phyloP scores from a whole-genome alignment of 2,888 invertebrate species.

The Ophioninae sp. region DNA sequence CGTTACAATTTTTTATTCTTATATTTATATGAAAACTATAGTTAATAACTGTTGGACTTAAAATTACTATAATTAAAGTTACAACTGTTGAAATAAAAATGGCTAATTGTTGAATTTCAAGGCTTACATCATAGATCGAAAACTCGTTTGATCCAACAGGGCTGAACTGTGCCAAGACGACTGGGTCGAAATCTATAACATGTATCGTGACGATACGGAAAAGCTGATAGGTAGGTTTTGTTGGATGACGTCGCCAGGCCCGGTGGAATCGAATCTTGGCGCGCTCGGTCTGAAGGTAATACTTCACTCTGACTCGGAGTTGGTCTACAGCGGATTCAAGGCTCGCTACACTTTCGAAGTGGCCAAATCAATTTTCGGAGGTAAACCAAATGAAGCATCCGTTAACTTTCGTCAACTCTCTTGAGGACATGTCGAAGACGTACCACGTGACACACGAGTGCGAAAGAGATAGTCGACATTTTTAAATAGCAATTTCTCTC shows the following conservation, averaged over 20 bases:
- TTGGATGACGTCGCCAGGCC: conserved; percentile 94
- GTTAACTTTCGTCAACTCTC: too few species aligned
- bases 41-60: too few species aligned
- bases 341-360: conserved; percentile 96
- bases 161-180: conserved; percentile 92
- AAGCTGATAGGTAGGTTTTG: conserved; percentile 96
- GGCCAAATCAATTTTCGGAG: conserved; percentile 92
- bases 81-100: too few species aligned
- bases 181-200: conserved; percentile 96
- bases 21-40: too few species aligned
- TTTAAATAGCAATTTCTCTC: too few species aligned
- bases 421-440: too few species aligned
- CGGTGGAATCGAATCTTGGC: conserved; percentile 95
- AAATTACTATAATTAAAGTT: too few species aligned
- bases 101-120: too few species aligned
- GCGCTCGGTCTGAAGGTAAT: conserved; percentile 93
- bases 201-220: conserved; percentile 91
- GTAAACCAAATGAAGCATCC: conserved; percentile 73
- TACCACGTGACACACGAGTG: too few species aligned
- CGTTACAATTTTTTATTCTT: too few species aligned
- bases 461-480: too few species aligned
- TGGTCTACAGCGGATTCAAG: conserved; percentile 97
- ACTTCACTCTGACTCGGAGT: conserved; percentile 92
- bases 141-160: conserved; percentile 80
- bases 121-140: not conserved